Percentiles rank a stretch among this genome's conserved stretches.
Conservation (phyloP, 2,113 vertebrate genomes). For the Eretmochelys imbricata region DNA sequence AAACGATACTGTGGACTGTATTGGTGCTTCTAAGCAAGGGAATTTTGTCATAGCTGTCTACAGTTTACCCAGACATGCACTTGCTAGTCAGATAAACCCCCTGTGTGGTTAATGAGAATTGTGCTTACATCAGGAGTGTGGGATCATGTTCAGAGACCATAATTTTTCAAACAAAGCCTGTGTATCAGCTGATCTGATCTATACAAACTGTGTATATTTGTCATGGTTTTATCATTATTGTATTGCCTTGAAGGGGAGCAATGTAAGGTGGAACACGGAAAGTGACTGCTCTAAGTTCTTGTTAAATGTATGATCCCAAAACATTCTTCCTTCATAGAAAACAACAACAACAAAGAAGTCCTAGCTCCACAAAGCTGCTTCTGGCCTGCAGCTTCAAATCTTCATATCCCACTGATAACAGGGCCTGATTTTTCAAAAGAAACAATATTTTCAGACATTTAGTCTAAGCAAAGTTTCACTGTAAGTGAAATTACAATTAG, state of each 20-base stretch:
- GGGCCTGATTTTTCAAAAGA: background rate
- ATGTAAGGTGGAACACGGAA: background rate
- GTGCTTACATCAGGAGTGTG: background rate
- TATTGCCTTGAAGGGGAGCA: background rate
- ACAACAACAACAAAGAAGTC: background rate
- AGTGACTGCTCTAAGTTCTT: background rate
- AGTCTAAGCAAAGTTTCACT: background rate
- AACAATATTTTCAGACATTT: background rate
- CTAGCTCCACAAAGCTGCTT: background rate
- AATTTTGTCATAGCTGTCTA: background rate
- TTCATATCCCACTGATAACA: background rate
- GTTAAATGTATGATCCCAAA: background rate
- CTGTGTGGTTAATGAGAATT: background rate
- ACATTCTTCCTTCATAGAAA: background rate
- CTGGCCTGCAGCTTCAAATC: background rate
- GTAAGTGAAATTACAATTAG: background rate
- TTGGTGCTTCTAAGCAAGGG: background rate
- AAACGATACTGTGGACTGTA: background rate
- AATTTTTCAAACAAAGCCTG: background rate
- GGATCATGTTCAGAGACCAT: background rate
- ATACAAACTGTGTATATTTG: background rate
- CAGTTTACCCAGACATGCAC: background rate
- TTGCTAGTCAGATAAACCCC: background rate
- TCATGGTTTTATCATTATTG: background rate
- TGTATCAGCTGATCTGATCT: background rate